A percentile compares a stretch with the other conserved stretches of the same genome.
phyloP scores from a whole-genome alignment of 2,888 invertebrate genomes.

The Aphodius sticticus region DNA sequence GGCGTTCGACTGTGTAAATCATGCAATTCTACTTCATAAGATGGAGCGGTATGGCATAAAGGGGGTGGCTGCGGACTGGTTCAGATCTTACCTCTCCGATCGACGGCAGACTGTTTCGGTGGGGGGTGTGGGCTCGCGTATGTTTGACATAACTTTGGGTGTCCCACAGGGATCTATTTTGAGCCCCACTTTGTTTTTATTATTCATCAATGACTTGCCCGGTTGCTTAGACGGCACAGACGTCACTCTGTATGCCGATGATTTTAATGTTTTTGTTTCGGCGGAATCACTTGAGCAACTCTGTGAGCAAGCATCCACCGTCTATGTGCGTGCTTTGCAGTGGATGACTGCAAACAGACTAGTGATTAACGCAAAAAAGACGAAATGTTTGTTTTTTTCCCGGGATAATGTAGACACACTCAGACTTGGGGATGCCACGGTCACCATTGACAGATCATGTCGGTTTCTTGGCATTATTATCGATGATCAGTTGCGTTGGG shows the following conservation, averaged over 20 bases:
- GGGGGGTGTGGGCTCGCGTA: not conserved
- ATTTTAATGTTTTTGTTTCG: not conserved
- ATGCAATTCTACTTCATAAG: not conserved
- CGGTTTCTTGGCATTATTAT: not conserved
- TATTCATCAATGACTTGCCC: not conserved
- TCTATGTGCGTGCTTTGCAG: not conserved
- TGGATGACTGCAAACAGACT: not conserved
- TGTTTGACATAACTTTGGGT: not conserved
- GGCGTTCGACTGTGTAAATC: not conserved
- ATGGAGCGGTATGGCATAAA: not conserved
- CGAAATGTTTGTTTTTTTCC: not conserved
- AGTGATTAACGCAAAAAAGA: not conserved
- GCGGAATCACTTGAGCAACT: too few relatives aligned
- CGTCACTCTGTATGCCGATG: not conserved
- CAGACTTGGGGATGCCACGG: not conserved
- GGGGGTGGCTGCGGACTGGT: not conserved
- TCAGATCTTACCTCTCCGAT: not conserved
- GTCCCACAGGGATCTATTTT: not conserved
- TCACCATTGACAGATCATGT: not conserved
- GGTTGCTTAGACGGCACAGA: not conserved
- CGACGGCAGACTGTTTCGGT: not conserved
- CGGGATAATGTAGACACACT: not conserved
- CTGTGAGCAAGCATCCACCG: too few relatives aligned
- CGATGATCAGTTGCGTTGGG: not conserved
- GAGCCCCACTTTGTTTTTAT: not conserved